Percentiles rank a stretch among this genome's conserved stretches.
phyloP scores from a whole-genome alignment of 2,797 vertebrate species.

The Pitangus sulphuratus region DNA sequence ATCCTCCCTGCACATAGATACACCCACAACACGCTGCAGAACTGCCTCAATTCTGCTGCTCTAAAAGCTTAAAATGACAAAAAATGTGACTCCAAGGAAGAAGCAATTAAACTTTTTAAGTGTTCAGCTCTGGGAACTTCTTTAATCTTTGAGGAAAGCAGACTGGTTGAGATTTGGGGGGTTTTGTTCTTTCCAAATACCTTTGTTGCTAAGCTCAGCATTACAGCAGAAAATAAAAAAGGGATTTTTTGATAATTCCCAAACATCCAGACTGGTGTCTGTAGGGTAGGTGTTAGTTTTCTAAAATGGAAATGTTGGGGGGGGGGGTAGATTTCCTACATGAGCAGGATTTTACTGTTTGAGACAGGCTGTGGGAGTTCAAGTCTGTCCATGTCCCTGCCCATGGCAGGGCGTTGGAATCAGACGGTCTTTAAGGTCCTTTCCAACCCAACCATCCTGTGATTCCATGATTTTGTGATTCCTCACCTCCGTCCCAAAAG shows the following conservation, averaged over 20 bases:
- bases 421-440: background rate
- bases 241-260: background rate
- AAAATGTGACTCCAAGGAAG: background rate
- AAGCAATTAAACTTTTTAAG: background rate
- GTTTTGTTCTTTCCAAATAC: background rate
- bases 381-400: accelerated
- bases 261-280: background rate
- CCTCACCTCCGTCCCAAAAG: background rate
- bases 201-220: background rate
- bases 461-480: background rate
- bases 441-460: background rate
- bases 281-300: accelerated
- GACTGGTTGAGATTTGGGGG: background rate
- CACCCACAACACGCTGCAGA: accelerated
- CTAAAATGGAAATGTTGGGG: background rate
- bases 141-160: background rate
- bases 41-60: background rate
- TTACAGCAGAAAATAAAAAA: background rate
- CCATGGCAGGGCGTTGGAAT: background rate
- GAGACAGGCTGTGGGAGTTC: accelerated
- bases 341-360: background rate
- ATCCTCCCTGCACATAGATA: accelerated
- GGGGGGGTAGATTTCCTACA: background rate
- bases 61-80: background rate
- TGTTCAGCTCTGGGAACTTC: background rate